Evolutionary conservation across 2,797 vertebrate genomes (phyloP).

Genomic region (Lithobates pipiens): DNA sequence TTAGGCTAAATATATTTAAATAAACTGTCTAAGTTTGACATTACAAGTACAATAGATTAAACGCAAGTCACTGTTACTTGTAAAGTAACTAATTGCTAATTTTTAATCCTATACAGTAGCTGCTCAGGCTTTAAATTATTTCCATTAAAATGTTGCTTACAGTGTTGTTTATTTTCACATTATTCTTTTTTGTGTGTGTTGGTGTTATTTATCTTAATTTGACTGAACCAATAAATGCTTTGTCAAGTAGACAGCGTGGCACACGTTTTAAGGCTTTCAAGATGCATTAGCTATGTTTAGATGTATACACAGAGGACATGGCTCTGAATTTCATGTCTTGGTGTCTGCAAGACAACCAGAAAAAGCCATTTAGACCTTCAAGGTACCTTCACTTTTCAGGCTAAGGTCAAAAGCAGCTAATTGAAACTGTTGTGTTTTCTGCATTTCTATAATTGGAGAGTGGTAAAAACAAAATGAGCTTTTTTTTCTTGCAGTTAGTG

Average conservation of each 20-base stretch:
- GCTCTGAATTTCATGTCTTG: conserved; percentile 27
- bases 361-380: conserved; percentile 20
- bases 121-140: neutral
- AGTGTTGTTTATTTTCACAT: neutral
- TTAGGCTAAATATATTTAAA: too few species aligned
- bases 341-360: conserved; percentile 20
- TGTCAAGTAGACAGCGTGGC: conserved; percentile 33
- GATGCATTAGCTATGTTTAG: conserved; percentile 45
- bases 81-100: too few species aligned
- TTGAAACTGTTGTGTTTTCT: neutral
- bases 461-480: neutral
- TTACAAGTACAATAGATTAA: too few species aligned
- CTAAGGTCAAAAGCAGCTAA: conserved; percentile 28
- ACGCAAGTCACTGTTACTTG: too few species aligned
- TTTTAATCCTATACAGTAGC: neutral
- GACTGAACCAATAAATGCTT: neutral
- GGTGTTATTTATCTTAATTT: conserved; percentile 5
- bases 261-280: conserved; percentile 7
- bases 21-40: too few species aligned
- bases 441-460: neutral
- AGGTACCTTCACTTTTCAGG: conserved; percentile 5
- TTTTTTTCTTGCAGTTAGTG: too few species aligned
- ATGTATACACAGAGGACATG: conserved; percentile 26
- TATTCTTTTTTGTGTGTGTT: neutral
- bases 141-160: conserved; percentile 1